A percentile compares a stretch with the other conserved stretches of the same genome.
Evolutionary conservation across 2,888 invertebrate genomes (phyloP).

Genomic region (Cylindroiulus punctatus): DNA sequence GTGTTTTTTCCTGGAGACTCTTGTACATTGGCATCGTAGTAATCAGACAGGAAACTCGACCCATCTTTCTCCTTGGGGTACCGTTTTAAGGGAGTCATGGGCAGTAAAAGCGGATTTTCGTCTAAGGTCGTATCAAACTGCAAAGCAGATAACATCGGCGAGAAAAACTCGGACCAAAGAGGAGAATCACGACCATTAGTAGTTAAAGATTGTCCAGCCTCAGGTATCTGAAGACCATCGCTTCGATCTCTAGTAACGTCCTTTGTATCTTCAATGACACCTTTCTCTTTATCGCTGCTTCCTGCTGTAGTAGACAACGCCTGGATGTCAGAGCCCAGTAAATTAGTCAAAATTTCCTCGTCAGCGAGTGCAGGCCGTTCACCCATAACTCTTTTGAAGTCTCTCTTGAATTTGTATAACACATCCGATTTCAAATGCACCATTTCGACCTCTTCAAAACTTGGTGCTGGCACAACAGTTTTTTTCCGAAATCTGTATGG

Average conservation of each 20-base stretch:
- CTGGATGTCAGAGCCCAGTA: not conserved
- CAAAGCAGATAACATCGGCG: conserved; percentile 17
- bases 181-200: not conserved
- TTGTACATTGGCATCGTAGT: not conserved
- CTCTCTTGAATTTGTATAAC: not conserved
- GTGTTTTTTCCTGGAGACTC: not conserved
- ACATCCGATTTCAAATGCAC: not conserved
- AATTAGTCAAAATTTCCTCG: not conserved
- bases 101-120: not conserved
- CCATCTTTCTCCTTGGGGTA: too few species aligned
- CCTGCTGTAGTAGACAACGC: not conserved
- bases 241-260: too few species aligned
- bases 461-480: not conserved
- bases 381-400: conserved; percentile 2
- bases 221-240: not conserved
- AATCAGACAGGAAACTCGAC: too few species aligned
- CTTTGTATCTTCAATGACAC: not conserved
- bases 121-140: not conserved
- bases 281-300: not conserved
- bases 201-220: not conserved
- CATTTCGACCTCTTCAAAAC: not conserved
- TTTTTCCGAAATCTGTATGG: conserved; percentile 3
- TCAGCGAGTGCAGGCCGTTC: not conserved
- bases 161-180: not conserved
- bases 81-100: not conserved